A percentile compares a stretch with the other conserved stretches of the same genome.
Conservation (phyloP, 2,888 invertebrate genomes). For the Mythimna albipuncta region DNA sequence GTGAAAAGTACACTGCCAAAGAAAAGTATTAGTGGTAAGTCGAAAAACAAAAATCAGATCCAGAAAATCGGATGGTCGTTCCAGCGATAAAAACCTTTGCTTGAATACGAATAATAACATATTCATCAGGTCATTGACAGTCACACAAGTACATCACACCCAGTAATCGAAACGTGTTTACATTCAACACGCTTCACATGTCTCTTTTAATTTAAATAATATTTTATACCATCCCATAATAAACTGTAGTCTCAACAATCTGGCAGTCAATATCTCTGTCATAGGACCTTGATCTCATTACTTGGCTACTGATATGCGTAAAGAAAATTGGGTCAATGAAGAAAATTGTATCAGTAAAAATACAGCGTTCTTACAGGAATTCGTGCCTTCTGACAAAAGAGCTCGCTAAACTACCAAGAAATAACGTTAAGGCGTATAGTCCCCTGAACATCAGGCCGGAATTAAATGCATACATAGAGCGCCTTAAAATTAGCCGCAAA, state of each 20-base stretch:
- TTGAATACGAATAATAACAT: conserved; percentile 1
- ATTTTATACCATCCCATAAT: neutral
- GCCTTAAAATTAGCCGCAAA: too few species aligned
- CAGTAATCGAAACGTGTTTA: conserved; percentile 4
- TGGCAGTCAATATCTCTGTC: conserved; percentile 24
- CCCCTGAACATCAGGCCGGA: too few species aligned
- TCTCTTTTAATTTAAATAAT: neutral
- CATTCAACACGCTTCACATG: conserved; percentile 9
- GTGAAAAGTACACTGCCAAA: neutral
- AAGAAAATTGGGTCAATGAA: conserved; percentile 45
- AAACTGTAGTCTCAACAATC: conserved; percentile 24
- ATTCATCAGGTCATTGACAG: conserved; percentile 6
- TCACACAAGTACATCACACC: neutral
- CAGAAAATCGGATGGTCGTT: neutral
- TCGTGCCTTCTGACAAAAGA: conserved; percentile 4
- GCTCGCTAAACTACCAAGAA: conserved; percentile 1
- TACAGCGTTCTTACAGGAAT: neutral
- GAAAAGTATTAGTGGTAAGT: too few species aligned
- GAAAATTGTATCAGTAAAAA: conserved; percentile 33
- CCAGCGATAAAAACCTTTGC: neutral
- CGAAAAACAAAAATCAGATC: neutral
- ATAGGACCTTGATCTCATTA: conserved; percentile 50
- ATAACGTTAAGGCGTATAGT: neutral
- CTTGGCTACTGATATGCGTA: conserved; percentile 27
- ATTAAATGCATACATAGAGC: too few species aligned